A percentile compares a stretch with the other conserved stretches of the same genome.
Evolutionary conservation across 2,797 vertebrate species (phyloP).

Genomic region (Sitta carolinensis): DNA sequence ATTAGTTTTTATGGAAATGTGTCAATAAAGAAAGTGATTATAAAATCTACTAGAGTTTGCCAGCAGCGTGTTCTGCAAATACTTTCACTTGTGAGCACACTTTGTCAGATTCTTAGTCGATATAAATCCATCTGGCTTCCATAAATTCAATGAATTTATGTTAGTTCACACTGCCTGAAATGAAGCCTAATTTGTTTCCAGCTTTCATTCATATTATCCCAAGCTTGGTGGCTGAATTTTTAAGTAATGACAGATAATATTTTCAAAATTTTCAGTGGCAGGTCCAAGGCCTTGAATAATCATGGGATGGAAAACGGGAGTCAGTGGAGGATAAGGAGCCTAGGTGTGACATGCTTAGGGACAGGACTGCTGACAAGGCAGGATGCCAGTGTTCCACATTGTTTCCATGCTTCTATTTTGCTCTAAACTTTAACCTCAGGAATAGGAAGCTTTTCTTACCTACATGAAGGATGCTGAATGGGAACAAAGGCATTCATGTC

Average conservation of each 20-base stretch:
- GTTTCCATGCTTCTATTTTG: not conserved
- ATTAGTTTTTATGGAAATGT: conserved; percentile 30
- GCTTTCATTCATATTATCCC: conserved; percentile 17
- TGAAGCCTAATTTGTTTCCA: conserved; percentile 5
- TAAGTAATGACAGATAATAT: not conserved
- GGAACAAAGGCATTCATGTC: not conserved
- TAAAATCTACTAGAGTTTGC: conserved; percentile 21
- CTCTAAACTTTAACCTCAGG: not conserved
- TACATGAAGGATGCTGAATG: not conserved
- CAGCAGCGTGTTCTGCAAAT: conserved; percentile 13
- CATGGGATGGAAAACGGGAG: not conserved
- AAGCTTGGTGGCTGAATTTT: not conserved
- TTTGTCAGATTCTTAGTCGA: conserved; percentile 33
- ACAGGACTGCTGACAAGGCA: not conserved
- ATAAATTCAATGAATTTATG: conserved; percentile 9
- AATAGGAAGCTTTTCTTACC: not conserved
- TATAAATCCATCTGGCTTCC: conserved; percentile 39
- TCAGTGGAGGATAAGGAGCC: not conserved
- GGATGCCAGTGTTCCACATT: not conserved
- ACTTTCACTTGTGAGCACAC: not conserved
- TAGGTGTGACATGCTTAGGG: not conserved
- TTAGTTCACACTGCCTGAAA: conserved; percentile 18
- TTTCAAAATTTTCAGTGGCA: not conserved
- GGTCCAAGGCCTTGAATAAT: not conserved
- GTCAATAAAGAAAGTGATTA: not conserved